Conservation (phyloP, 2,113 vertebrate species). For the Megatriorchis doriae region DNA sequence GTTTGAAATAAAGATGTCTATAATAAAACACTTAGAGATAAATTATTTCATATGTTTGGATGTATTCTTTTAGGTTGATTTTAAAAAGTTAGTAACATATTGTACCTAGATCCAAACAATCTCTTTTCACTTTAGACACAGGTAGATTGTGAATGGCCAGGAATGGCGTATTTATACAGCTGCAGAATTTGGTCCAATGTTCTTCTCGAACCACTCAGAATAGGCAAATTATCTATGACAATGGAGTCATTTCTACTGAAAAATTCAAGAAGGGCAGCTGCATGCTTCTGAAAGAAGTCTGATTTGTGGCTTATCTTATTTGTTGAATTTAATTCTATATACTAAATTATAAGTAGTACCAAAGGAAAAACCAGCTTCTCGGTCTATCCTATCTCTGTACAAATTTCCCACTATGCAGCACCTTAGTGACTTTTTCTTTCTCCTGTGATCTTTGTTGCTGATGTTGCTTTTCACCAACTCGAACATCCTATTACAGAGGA, state of each 20-base stretch:
- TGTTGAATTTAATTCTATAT: neutral
- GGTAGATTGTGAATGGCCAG: neutral
- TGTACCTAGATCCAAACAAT: neutral
- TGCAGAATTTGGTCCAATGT: neutral
- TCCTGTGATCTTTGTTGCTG: neutral
- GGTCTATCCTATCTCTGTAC: neutral
- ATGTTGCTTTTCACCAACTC: no score
- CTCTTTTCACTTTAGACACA: neutral
- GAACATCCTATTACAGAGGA: neutral
- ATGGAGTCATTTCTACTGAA: neutral
- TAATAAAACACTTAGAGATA: neutral
- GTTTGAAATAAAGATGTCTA: neutral
- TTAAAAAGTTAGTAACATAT: neutral
- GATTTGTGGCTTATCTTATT: neutral
- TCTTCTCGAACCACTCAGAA: neutral
- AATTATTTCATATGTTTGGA: neutral
- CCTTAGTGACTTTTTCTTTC: neutral
- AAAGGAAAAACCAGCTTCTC: neutral
- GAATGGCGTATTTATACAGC: neutral
- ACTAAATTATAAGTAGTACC: neutral
- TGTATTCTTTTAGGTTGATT: neutral
- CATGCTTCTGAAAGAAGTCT: neutral
- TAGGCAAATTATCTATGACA: neutral
- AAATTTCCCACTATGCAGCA: neutral
- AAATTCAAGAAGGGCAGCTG: neutral